Evolutionary conservation across 1,140 invertebrate genomes (phyloP).

Genomic region (Yoshiicerus persimilis): DNA sequence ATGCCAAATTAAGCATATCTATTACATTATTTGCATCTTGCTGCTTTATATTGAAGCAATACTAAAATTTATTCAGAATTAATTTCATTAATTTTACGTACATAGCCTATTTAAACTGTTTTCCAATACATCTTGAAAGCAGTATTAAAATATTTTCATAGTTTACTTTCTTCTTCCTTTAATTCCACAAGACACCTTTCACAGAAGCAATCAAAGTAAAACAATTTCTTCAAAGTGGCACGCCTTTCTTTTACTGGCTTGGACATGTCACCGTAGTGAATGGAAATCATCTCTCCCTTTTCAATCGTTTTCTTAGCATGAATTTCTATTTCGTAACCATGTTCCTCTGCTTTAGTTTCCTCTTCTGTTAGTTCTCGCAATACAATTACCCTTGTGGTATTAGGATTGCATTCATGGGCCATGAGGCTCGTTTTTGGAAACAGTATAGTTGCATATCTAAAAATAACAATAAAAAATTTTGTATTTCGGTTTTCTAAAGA

Average conservation of each 20-base stretch:
- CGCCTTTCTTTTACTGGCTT: not conserved
- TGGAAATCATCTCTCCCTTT: constrained; percentile 29
- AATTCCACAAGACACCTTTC: constrained; percentile 19
- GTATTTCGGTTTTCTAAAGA: not conserved
- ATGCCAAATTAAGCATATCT: no score
- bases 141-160: no score
- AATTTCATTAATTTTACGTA: no score
- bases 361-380: no score
- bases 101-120: no score
- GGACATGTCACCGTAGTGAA: constrained; percentile 15
- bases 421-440: constrained; percentile 35
- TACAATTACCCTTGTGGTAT: no score
- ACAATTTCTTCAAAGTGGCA: not conserved
- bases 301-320: not conserved
- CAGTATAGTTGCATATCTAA: constrained; percentile 30
- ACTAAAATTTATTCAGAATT: no score
- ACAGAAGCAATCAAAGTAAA: constrained; percentile 38
- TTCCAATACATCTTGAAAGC: no score
- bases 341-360: not conserved
- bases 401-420: constrained; percentile 43
- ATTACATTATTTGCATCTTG: no score
- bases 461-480: not conserved
- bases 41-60: no score
- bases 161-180: not conserved
- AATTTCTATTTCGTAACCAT: not conserved